Evolutionary conservation across 2,888 invertebrate species (phyloP), one percentile per base, ranked within the genome.

Genomic region (Ectemnius continuus): DNA sequence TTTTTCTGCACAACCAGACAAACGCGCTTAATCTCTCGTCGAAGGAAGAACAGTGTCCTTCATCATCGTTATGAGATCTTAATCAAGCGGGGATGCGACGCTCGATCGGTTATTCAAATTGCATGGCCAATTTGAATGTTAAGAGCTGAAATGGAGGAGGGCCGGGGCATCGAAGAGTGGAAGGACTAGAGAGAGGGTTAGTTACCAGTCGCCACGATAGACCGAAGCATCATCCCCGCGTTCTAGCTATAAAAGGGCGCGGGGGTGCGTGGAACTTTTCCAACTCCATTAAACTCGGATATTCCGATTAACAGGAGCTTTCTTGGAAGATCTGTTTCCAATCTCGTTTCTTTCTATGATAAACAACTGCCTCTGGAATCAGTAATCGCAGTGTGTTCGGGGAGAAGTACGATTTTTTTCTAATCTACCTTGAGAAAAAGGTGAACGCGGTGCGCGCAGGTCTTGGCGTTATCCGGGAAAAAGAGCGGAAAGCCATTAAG

Each of bases 91-190:
- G n/a, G n/a, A n/a, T 47, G 47, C 11, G n/a, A 47, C n/a, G 47
- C 47, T 47, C 16, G 52, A 76, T 72, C 75, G 72, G 75, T 71
- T 76, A 74, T 74, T 74, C 71, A 71, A 75, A 72, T 75, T 65
- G 58, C 67, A 76, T 11, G 59, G 47, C 61, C 68, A 46, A 76
- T 76, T 76, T 75, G 68, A 76, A 75, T 75, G 75, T 70, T 61
- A 61, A 76, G 70, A 52, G 20, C 14, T 59, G 75, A 63, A 63
- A 52, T 57, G 62, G 60, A 60, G 61, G 60, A n/a, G 14, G 4
- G 5, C 11, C 11, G n/a, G 47, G n/a, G n/a, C 52, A 52, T 13
- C 13, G 16, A 14, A 14, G 52, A 52, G 52, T 16, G 16, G 52
- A 52, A 52, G 52, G 52, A 52, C n/a, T 5, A 52, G 52, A 16